Base-by-base conservation (phyloP, 1,140 invertebrate species). In the Procambarus virginalis region DNA sequence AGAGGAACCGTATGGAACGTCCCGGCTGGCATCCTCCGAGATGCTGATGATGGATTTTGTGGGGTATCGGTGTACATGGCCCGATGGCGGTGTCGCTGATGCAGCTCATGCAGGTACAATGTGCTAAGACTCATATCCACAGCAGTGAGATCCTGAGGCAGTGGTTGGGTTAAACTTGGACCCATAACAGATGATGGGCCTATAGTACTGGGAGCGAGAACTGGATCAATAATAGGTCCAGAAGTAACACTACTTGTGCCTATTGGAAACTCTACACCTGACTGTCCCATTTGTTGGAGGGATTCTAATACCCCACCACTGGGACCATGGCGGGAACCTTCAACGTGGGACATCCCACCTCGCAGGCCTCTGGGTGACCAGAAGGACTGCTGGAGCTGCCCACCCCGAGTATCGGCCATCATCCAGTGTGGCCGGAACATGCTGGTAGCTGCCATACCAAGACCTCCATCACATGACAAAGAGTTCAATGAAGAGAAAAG, bases 61-160 rank as follows among this genome's bases (percentile, higher is more conserved):
- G 89, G 84, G 34, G 49, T 64, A n/a, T 92, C 91, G n/a, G 85
- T 82, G 80, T 92, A 92, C 12, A 75, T 82, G 78, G 75, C 6
- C 93, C 95, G 95, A 51, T 75, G 77, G 8, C 90, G 82, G 5
- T 86, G 89, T 94, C 95, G 94, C 91, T 96, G 95, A 94, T 96
- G 96, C 92, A 96, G 93, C 93, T 97, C 96, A 93, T 97, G 97
- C 93, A 97, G 94, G 94, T 96, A 97, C 85, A 97, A 94, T 60
- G 96, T 96, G 94, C 96, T 97, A 84, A 97, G 93, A 93, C 96
- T 97, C 97, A 97, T 97, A 92, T 97, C 96, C 76, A 95, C 95
- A 80, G 96, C 95, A 78, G 95, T 95, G 60, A 68, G 95, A 93
- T 92, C 90, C 64, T 89, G 92, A 73, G 92, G 92, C 60, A 86